Evolutionary conservation across 1,140 invertebrate genomes (phyloP), one percentile per base, ranked within the genome.

Genomic region (Trissolcus basalis): DNA sequence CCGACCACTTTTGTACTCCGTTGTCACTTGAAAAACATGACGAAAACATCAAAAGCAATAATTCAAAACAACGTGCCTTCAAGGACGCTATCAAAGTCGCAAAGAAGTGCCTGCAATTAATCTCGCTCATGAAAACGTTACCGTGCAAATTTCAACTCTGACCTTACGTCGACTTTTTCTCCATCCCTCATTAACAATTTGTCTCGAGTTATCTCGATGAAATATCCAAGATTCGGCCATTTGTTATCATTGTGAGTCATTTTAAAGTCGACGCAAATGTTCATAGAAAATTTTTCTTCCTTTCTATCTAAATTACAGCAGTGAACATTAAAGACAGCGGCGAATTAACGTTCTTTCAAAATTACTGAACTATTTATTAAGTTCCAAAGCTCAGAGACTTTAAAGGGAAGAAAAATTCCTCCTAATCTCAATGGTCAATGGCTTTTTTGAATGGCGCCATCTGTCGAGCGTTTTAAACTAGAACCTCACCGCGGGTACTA

Each of bases 1-100:
- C 43, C 39, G 48, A 3, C 41, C 51, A 68, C 63, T 67, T 74
- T 74, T 61, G 58, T 61, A 45, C 54, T 64, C 54, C 2, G 45
- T 45, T 39, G 53, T 45, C 49, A 51, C 50, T 60, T n/a, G 61
- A 41, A 65, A 73, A 73, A 67, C 70, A 50, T 16, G 44, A 61
- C 41, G 49, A 13, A 60, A 73, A 73, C 70, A 65, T 73, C 70
- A 73, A 67, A 72, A 65, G 61, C 61, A 27, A 65, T 67, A 60
- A 73, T 44, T 60, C 50, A 55, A 65, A 73, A 64, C 50, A 61
- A 65, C 70, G 13, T 54, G 33, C 47, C 35, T 58, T 39, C 11
- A 64, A 64, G 19, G 32, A 41, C 61, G 16, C 48, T 50, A 61
- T 48, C 56, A 61, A 50, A 51, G 58, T 63, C n/a, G n/a, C 12